Base-by-base conservation (phyloP, 2,113 vertebrate species). In the Lophura nycthemera region DNA sequence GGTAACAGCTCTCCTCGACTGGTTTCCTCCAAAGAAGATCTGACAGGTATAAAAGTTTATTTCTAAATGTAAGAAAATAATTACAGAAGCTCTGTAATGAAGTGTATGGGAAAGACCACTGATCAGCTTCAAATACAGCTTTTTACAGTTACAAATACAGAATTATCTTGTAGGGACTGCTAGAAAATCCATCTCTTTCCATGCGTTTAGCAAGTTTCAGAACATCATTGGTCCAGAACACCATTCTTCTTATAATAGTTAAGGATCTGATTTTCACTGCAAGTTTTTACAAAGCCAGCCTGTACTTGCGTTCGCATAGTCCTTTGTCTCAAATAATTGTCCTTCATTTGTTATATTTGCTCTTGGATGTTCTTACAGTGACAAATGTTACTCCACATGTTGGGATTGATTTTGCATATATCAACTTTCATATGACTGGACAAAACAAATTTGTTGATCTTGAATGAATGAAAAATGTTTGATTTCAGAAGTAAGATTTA, bases 1-100 rank as follows among this genome's bases (percentile, higher is more conserved):
- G 99, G 98, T 92, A 99, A 98, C 97, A 99, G 98, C 92, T 99
- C 99, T 72, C 99, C 99, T 21, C 98, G 98, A 87, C 98, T 99
- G 38, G 98, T 98, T 79, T 98, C 98, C 20, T 99, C 99, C 78
- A 99, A 99, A 96, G 99, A 99, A 98, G 99, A 99, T 90, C 97
- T 99, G 64, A 97, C 99, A 98, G 99, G 99, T 99, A 98, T 43
- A 8, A 82, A 92, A 90, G 10, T 61, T 75, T 2, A 47, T 85
- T 93, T 96, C 42, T 91, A 79, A 90, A 74, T 61, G 12, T 92
- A 80, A 82, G 61, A 57, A 87, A 79, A 54, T 78, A 21, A 12
- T 87, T 89, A 56, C 63, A 75, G 19, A 78, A 90, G 30, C 78
- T 18, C 14, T 90, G 19, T 43, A 56, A 32, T 56, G 36, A 83